Percentiles rank a stretch among this genome's conserved stretches.
Evolutionary conservation across 2,888 invertebrate species (phyloP).

Genomic region (Netelia inedita): DNA sequence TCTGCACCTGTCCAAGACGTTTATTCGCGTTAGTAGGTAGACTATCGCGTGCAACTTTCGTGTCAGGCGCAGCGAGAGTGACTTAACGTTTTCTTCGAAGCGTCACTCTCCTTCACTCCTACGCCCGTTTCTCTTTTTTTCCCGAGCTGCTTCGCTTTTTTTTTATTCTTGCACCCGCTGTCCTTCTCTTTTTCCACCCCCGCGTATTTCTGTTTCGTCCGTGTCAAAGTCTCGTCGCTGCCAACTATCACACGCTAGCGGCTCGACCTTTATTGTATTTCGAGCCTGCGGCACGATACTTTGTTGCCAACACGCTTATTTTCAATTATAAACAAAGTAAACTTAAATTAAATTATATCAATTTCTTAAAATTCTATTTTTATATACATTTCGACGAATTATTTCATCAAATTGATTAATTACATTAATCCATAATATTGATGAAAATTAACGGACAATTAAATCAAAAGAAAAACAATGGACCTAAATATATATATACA

Average conservation of each 20-base stretch:
- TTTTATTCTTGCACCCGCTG: conserved; percentile 5
- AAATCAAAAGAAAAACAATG: neutral
- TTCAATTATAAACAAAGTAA: neutral
- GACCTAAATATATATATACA: neutral
- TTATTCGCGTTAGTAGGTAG: conserved; percentile 43
- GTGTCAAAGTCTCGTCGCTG: conserved; percentile 26
- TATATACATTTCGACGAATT: too few relatives aligned
- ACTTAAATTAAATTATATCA: too few relatives aligned
- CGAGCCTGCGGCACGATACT: neutral
- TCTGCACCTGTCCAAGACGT: conserved; percentile 53
- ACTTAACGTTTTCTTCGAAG: conserved; percentile 63
- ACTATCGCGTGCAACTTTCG: conserved; percentile 53
- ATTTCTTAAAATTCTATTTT: too few relatives aligned
- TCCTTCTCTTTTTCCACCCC: neutral
- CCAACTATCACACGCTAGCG: neutral
- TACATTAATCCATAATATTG: neutral
- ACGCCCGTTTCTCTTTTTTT: conserved; percentile 37
- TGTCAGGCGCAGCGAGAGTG: conserved; percentile 57
- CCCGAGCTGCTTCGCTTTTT: neutral
- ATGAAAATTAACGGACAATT: conserved; percentile 2
- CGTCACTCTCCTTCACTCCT: conserved; percentile 46
- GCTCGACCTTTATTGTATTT: neutral
- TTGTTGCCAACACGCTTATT: neutral
- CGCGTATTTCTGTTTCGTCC: conserved; percentile 23
- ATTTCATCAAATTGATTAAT: too few relatives aligned